Percentiles rank a stretch among this genome's conserved stretches.
These are phyloP conservation scores for Stenodera caucasica DNA, from an alignment of 2,888 invertebrate genomes.

Conservation along the genomic window DNA sequence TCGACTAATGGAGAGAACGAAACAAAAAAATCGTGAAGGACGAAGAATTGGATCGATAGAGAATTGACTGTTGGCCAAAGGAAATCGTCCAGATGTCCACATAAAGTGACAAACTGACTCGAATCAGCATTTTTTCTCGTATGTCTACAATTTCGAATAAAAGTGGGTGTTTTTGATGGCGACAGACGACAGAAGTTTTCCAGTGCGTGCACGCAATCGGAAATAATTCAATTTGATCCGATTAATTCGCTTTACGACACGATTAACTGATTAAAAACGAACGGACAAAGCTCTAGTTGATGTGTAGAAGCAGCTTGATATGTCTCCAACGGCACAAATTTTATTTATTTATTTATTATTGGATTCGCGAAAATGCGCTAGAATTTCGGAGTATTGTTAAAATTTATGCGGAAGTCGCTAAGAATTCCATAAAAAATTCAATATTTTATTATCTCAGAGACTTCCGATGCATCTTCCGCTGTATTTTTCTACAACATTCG, in stretches of 20 bases:
- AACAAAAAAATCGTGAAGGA: background rate
- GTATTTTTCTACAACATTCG: no score
- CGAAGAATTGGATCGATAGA: background rate
- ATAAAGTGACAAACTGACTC: background rate
- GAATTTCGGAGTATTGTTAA: no score
- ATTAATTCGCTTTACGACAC: slow-evolving; percentile 20
- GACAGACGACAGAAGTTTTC: background rate
- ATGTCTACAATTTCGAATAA: no score
- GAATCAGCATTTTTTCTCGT: background rate
- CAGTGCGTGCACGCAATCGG: slow-evolving; percentile 25
- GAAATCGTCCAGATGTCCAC: background rate
- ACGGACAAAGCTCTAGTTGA: background rate
- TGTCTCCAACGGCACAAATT: no score
- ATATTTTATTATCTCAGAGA: background rate
- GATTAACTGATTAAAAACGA: background rate
- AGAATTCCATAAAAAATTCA: background rate
- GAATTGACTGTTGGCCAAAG: background rate
- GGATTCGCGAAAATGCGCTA: no score
- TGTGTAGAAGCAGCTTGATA: no score
- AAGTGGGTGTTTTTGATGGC: no score
- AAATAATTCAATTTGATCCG: slow-evolving; percentile 25
- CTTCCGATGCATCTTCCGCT: background rate
- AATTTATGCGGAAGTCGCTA: background rate
- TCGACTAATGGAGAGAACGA: no score
- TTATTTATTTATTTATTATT: no score